phyloP scores from a whole-genome alignment of 2,888 invertebrate species.

The Slavum lentiscoides region DNA sequence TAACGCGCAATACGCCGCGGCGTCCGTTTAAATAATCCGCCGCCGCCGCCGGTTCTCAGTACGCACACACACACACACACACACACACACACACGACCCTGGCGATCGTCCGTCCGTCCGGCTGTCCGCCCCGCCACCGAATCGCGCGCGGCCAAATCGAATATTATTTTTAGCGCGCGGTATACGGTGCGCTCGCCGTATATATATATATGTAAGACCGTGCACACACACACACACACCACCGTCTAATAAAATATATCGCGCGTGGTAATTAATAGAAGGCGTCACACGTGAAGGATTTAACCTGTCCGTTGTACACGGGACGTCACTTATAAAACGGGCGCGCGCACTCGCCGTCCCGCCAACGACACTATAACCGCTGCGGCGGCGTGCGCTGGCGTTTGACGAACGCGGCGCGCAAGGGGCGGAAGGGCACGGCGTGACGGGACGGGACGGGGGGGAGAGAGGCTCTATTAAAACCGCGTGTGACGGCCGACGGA shows the following conservation, averaged over 20 bases:
- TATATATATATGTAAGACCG: background rate
- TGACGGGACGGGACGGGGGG: background rate
- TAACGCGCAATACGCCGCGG: too few relatives aligned
- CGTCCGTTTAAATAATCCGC: too few relatives aligned
- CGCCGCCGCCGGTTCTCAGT: too few relatives aligned
- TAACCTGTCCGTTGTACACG: constrained; percentile 50
- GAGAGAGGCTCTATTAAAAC: constrained; percentile 32
- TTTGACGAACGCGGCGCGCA: too few relatives aligned
- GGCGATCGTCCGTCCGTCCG: constrained; percentile 14
- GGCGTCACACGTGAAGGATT: constrained; percentile 53
- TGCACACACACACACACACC: background rate
- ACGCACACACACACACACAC: too few relatives aligned
- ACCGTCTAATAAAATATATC: constrained; percentile 48
- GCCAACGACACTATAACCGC: too few relatives aligned
- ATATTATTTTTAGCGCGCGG: constrained; percentile 48
- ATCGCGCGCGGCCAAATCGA: constrained; percentile 34
- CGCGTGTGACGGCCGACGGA: background rate
- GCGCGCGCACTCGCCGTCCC: background rate
- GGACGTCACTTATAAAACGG: constrained; percentile 52
- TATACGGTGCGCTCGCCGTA: background rate
- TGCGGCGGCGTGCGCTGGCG: too few relatives aligned
- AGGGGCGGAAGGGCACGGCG: too few relatives aligned
- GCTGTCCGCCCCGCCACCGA: constrained; percentile 27
- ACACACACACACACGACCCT: constrained; percentile 1
- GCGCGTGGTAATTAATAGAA: constrained; percentile 50